phyloP scores from a whole-genome alignment of 2,888 invertebrate species.

The Rhopalosiphum nymphaeae region DNA sequence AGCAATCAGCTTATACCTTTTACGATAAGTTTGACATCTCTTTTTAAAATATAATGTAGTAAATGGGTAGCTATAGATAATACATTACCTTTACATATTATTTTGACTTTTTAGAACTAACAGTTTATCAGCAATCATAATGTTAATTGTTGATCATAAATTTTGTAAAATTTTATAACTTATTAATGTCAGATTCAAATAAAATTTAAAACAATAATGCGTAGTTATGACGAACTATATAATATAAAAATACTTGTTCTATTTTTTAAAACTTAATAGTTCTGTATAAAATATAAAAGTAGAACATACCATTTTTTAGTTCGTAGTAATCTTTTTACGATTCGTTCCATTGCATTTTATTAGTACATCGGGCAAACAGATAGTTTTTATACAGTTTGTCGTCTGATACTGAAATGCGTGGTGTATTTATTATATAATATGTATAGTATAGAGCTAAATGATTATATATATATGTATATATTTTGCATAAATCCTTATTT shows the following conservation, averaged over 20 bases:
- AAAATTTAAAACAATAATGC: neutral
- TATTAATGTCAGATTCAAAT: neutral
- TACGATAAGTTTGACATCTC: neutral
- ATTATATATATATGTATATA: no score
- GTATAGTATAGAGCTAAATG: neutral
- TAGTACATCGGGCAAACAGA: neutral
- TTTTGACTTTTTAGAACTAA: neutral
- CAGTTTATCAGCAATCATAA: neutral
- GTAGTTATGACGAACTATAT: neutral
- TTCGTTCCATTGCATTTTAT: neutral
- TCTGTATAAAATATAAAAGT: neutral
- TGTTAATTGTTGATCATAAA: neutral
- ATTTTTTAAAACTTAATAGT: neutral
- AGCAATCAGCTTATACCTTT: neutral
- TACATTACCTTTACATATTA: neutral
- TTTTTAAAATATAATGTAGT: neutral
- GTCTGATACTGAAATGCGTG: neutral
- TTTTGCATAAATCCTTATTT: constrained; percentile 19
- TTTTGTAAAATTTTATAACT: neutral
- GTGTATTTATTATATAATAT: neutral
- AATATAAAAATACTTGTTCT: constrained; percentile 1
- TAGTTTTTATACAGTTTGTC: neutral
- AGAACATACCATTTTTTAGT: neutral
- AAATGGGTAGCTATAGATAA: neutral
- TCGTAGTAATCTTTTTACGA: constrained; percentile 2